Evolutionary conservation across 2,888 invertebrate species (phyloP).

Genomic region (Tuberolachnus salignus): DNA sequence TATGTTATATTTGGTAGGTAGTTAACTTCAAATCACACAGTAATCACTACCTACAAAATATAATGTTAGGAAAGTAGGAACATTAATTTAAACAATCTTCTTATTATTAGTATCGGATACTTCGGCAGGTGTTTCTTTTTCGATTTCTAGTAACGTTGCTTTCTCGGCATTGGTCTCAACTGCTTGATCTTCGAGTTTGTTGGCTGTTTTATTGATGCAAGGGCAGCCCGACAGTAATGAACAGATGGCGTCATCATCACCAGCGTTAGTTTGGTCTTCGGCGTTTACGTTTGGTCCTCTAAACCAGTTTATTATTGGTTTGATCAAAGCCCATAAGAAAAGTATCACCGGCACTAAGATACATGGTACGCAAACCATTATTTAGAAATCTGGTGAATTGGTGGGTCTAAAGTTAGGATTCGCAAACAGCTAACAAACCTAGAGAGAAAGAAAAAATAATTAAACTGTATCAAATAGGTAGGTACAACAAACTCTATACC

Average conservation of each 20-base stretch:
- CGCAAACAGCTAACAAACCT: too few relatives aligned
- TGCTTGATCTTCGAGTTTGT: not conserved
- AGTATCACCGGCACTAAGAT: constrained; percentile 25
- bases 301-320: constrained; percentile 34
- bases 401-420: too few relatives aligned
- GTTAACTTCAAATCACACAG: too few relatives aligned
- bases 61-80: too few relatives aligned
- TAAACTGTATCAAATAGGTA: too few relatives aligned
- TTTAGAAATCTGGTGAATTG: not conserved
- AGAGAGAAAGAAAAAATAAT: too few relatives aligned
- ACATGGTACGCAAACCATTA: constrained; percentile 47
- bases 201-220: constrained; percentile 26
- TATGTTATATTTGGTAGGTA: too few relatives aligned
- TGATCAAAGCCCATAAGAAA: constrained; percentile 39
- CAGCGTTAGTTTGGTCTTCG: constrained; percentile 3
- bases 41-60: too few relatives aligned
- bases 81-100: constrained; percentile 24
- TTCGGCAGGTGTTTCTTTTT: not conserved
- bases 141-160: not conserved
- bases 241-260: constrained; percentile 5
- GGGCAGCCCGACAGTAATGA: constrained; percentile 42
- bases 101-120: constrained; percentile 3
- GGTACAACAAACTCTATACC: too few relatives aligned
- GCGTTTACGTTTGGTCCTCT: constrained; percentile 15
- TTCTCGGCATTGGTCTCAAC: not conserved